These are phyloP conservation scores for Siderastrea radians DNA, from an alignment of 92 coral and sea anemone species.

Conservation along the genomic window DNA sequence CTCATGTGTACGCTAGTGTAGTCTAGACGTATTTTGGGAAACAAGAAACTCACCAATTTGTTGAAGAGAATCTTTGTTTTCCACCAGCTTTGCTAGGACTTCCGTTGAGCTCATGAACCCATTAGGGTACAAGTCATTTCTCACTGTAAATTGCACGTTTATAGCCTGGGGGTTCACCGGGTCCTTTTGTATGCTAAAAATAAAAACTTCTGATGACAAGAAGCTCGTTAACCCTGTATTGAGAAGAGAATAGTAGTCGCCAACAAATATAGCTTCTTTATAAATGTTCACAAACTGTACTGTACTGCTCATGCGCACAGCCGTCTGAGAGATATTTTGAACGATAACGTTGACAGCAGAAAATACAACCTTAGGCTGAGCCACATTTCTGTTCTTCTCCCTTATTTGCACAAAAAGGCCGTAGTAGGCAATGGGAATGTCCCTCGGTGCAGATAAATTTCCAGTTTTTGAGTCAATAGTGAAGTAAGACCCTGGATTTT, in stretches of 20 bases:
- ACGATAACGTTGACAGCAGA: slow-evolving; percentile 74
- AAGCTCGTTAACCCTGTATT: slow-evolving; percentile 5
- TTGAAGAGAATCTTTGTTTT: slow-evolving; percentile 41
- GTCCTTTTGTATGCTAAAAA: slow-evolving; percentile 70
- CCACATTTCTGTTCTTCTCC: slow-evolving; percentile 64
- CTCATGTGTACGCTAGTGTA: too few relatives aligned
- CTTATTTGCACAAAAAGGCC: slow-evolving; percentile 63
- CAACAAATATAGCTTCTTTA: slow-evolving; percentile 69
- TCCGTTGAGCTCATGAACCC: slow-evolving; percentile 35
- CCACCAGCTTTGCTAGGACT: slow-evolving; percentile 48
- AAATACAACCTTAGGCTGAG: slow-evolving; percentile 65
- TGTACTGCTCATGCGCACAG: slow-evolving; percentile 77
- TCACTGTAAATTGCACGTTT: slow-evolving; percentile 75
- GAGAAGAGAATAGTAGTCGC: slow-evolving; percentile 66
- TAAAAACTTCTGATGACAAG: slow-evolving; percentile 36
- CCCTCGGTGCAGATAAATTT: slow-evolving; percentile 65
- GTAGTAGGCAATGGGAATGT: slow-evolving; percentile 70
- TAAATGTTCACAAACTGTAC: slow-evolving; percentile 80
- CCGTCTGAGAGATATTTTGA: slow-evolving; percentile 65
- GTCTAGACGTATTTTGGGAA: too few relatives aligned
- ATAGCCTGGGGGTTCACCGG: slow-evolving; percentile 50
- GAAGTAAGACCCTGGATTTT: slow-evolving; percentile 76
- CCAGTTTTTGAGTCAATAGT: slow-evolving; percentile 77
- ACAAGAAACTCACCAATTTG: slow-evolving; percentile 62
- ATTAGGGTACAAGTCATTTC: neutral